A percentile compares a stretch with the other conserved stretches of the same genome.
These are phyloP conservation scores for Oxygymnocypris stewartii DNA, from an alignment of 2,113 vertebrate genomes.

Conservation along the genomic window DNA sequence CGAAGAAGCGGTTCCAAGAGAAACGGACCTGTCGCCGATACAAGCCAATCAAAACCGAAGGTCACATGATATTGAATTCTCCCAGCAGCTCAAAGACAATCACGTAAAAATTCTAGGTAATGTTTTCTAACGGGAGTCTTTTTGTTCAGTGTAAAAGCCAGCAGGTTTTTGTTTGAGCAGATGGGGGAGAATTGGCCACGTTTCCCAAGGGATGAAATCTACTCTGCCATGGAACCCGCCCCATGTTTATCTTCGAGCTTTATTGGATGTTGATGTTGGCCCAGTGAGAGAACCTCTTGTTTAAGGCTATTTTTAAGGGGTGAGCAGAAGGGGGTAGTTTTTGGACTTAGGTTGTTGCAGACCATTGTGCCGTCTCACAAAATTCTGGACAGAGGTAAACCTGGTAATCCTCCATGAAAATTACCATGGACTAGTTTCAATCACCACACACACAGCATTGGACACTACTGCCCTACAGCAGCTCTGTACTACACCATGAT, in stretches of 20 bases:
- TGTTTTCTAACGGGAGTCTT: slow-evolving; percentile 60
- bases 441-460: slow-evolving; percentile 11
- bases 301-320: slow-evolving; percentile 72
- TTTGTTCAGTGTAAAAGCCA: slow-evolving; percentile 66
- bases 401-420: slow-evolving; percentile 38
- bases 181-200: slow-evolving; percentile 74
- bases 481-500: neutral
- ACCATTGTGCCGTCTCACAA: slow-evolving; percentile 48
- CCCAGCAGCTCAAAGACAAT: slow-evolving; percentile 55
- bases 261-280: slow-evolving; percentile 81
- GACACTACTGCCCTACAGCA: slow-evolving; percentile 16
- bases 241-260: slow-evolving; percentile 78
- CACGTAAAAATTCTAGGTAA: slow-evolving; percentile 54
- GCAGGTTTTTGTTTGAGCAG: slow-evolving; percentile 77
- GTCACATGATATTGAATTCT: slow-evolving; percentile 31
- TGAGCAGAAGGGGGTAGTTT: slow-evolving; percentile 49
- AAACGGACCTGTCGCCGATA: slow-evolving; percentile 20
- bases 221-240: slow-evolving; percentile 72
- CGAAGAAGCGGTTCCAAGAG: neutral
- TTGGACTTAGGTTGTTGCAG: slow-evolving; percentile 51
- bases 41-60: slow-evolving; percentile 34
- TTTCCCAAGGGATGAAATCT: slow-evolving; percentile 75
- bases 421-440: slow-evolving; percentile 19
- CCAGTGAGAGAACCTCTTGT: slow-evolving; percentile 71
- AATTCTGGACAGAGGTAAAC: slow-evolving; percentile 51